Percentiles rank a stretch among this genome's conserved stretches.
Evolutionary conservation across 2,113 vertebrate genomes (phyloP).

Genomic region (Nycticorax nycticorax): DNA sequence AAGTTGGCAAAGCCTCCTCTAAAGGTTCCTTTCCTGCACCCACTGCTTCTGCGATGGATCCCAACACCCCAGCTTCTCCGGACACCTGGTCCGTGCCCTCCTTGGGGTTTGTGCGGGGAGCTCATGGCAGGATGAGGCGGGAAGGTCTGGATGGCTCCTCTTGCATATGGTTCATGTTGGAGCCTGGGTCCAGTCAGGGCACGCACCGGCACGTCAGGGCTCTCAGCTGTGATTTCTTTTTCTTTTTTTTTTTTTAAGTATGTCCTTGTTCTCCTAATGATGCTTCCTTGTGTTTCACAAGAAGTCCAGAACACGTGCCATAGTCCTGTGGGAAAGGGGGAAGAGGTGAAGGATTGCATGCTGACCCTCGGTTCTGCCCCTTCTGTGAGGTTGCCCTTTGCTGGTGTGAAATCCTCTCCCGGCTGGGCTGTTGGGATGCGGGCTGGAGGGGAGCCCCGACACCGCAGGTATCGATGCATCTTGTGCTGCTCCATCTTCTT

Average conservation of each 20-base stretch:
- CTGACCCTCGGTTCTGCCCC: background rate
- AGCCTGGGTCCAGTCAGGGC: background rate
- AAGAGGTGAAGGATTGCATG: no score
- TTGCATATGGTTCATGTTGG: background rate
- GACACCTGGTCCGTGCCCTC: background rate
- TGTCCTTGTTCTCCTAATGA: background rate
- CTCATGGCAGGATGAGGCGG: background rate
- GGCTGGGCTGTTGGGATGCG: background rate
- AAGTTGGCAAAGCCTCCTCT: background rate
- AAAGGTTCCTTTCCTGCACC: background rate
- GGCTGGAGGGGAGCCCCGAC: background rate
- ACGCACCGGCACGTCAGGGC: background rate
- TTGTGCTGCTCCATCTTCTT: background rate
- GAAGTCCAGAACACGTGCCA: background rate
- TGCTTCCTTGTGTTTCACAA: background rate
- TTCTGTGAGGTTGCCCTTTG: background rate
- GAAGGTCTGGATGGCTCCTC: background rate
- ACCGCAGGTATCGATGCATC: no score
- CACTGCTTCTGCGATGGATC: background rate
- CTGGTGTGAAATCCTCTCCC: background rate
- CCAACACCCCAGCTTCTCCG: accelerated
- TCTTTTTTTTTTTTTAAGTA: background rate
- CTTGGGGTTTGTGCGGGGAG: background rate
- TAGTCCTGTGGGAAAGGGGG: background rate
- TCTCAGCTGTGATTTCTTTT: background rate